A percentile compares a stretch with the other conserved stretches of the same genome.
Evolutionary conservation across 2,797 vertebrate species (phyloP).

Genomic region (Chelon labrosus): DNA sequence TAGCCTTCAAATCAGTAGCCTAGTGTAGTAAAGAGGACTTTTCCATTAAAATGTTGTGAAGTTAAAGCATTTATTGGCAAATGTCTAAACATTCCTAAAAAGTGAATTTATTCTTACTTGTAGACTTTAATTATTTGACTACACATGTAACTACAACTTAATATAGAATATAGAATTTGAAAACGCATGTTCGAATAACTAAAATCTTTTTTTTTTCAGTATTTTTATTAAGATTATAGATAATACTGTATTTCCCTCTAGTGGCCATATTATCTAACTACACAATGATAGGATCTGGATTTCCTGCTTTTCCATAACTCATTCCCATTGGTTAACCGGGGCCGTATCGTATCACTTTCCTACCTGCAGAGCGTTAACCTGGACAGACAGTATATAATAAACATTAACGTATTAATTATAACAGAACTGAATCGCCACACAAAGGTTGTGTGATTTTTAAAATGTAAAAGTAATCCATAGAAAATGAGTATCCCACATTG

Average conservation of each 20-base stretch:
- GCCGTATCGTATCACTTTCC: neutral
- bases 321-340: conserved; percentile 37
- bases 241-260: conserved; percentile 48
- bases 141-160: neutral
- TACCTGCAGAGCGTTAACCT: neutral
- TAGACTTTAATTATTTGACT: neutral
- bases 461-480: neutral
- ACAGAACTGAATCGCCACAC: neutral
- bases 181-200: neutral
- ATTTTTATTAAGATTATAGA: neutral
- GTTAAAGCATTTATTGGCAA: neutral
- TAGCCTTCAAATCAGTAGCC: neutral
- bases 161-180: too few species aligned
- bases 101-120: neutral
- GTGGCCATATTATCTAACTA: conserved; percentile 22
- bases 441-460: neutral
- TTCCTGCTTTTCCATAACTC: neutral
- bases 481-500: neutral
- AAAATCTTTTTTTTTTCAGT: neutral
- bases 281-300: neutral
- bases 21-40: neutral
- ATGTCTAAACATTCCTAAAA: neutral
- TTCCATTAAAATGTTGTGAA: neutral
- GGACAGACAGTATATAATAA: neutral
- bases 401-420: neutral